Evolutionary conservation across 2,797 vertebrate species (phyloP).

Genomic region (Rhynchonycteris naso): DNA sequence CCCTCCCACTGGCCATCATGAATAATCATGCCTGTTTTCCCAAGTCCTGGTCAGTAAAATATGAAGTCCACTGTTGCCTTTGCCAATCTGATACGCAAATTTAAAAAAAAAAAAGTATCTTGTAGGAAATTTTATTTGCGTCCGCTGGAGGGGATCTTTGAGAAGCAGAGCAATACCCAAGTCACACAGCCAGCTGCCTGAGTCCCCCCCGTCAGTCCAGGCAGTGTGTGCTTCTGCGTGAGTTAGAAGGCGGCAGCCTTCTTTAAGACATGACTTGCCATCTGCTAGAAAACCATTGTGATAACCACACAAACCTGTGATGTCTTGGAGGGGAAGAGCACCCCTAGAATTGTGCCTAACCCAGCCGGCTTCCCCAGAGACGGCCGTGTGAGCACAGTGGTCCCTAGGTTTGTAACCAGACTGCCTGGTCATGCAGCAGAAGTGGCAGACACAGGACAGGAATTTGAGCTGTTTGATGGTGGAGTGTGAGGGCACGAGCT

Average conservation of each 20-base stretch:
- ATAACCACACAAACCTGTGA: not conserved
- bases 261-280: not conserved
- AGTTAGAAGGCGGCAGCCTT: not conserved
- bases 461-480: not conserved
- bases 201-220: not conserved
- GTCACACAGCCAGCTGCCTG: not conserved
- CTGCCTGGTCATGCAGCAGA: not conserved
- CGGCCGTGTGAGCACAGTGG: rapidly evolving
- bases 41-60: not conserved
- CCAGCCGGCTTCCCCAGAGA: rapidly evolving
- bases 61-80: not conserved
- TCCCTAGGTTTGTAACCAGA: not conserved
- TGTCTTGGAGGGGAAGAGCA: not conserved
- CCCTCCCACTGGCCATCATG: not conserved
- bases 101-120: not conserved
- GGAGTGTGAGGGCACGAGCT: not conserved
- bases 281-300: not conserved
- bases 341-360: not conserved
- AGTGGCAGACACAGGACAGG: not conserved
- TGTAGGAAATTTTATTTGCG: not conserved
- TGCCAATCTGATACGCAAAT: not conserved
- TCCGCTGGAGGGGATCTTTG: not conserved
- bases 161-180: not conserved
- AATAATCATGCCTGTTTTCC: not conserved
- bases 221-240: rapidly evolving